Evolutionary conservation across 2,113 vertebrate species (phyloP).

Genomic region (Cyrtonyx montezumae): DNA sequence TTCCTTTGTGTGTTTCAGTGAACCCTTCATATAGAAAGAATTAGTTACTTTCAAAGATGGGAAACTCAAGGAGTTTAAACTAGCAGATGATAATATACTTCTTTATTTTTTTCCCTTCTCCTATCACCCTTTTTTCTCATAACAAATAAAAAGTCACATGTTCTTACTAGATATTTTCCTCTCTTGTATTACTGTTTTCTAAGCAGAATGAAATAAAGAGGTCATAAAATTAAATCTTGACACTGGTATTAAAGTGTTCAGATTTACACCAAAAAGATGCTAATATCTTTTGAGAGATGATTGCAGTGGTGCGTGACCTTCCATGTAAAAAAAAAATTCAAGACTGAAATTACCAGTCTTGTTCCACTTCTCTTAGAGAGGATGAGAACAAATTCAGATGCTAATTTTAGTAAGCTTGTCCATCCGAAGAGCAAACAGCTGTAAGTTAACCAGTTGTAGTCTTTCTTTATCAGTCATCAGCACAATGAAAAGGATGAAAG

Average conservation of each 20-base stretch:
- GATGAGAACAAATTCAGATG: background rate
- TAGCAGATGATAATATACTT: background rate
- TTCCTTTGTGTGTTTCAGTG: background rate
- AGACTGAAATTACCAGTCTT: background rate
- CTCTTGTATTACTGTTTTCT: background rate
- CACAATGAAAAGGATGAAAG: conserved; percentile 32
- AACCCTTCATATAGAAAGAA: background rate
- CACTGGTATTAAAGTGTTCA: background rate
- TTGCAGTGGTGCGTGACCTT: background rate
- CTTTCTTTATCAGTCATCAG: conserved; percentile 10
- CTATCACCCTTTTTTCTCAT: background rate
- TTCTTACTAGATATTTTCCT: background rate
- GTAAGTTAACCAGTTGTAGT: conserved; percentile 21
- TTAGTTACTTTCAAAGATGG: background rate
- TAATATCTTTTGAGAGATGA: background rate
- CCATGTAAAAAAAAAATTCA: background rate
- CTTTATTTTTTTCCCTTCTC: too few species aligned
- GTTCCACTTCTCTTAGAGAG: background rate
- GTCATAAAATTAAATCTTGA: background rate
- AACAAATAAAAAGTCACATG: background rate
- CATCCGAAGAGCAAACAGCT: conserved; percentile 23
- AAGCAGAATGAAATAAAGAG: background rate
- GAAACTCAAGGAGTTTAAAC: background rate
- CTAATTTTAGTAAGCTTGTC: conserved; percentile 25
- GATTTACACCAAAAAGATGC: background rate